Evolutionary conservation across 2,888 invertebrate genomes (phyloP), one percentile per base, ranked within the genome.

Genomic region (Blera fallax): DNA sequence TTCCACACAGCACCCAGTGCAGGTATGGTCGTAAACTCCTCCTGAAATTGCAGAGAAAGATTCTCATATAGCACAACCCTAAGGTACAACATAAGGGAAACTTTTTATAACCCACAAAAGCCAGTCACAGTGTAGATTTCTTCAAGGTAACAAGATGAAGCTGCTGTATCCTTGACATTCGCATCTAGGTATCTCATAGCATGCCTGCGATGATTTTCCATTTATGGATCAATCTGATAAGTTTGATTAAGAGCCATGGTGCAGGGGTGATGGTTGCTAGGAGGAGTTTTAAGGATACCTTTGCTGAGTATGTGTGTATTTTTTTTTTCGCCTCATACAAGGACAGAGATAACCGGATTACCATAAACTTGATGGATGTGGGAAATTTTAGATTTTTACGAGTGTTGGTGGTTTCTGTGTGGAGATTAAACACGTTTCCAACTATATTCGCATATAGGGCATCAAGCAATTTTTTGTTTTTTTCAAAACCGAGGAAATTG

Each of bases 141-240:
- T 11, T 21, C 34, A 27, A 56, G 43, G 37, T 64, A 56, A 48
- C 56, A 8, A 50, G 24, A 48, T 14, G 14, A 58, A 37, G 67
- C 37, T 76, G 14, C 48, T 58, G 37, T 65, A 67, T 34, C 58
- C 29, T 67, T 76, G 56, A 67, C 40, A 21, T 48, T 43, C 70
- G 10, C 43, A 43, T 52, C 43, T 40, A 73, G 27, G 78, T 52
- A 73, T 78, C 60, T 60, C 65, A 40, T 73, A 52, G 43, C 56
- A 70, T 78, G 62, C 67, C 67, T 65, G 72, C 29, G 64, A 58
- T 65, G 65, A 78, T 83, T 83, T 73, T 48, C 34, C 54, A 60
- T 78, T 83, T 83, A 83, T 83, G 83, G 72, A 83, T 73, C 83
- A 83, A 78, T 83, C 65, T 78, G 78, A 82, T 78, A 73, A 62